Percentiles rank a stretch among this genome's conserved stretches.
phyloP scores from a whole-genome alignment of 2,113 vertebrate genomes.

The Sander lucioperca region DNA sequence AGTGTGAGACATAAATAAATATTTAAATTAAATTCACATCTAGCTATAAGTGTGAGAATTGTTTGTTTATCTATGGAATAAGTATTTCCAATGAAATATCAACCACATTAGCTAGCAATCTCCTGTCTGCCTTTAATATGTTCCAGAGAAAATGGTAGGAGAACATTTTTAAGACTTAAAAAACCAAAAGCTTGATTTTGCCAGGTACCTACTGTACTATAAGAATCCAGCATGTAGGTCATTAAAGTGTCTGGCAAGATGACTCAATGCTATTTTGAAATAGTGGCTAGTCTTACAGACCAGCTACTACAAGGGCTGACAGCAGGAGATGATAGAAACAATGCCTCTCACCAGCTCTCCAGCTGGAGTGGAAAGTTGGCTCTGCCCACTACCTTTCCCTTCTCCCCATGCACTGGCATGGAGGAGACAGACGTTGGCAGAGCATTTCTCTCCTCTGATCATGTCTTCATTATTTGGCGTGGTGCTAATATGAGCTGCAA shows the following conservation, averaged over 20 bases:
- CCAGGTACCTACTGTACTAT: not conserved
- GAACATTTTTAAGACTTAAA: not conserved
- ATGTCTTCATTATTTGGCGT: slow-evolving; percentile 73
- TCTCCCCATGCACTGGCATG: slow-evolving; percentile 74
- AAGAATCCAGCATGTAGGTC: slow-evolving; percentile 29
- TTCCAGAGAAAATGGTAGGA: slow-evolving; percentile 11
- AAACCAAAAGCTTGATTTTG: not conserved
- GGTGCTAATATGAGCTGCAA: slow-evolving; percentile 53
- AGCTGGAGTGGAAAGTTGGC: slow-evolving; percentile 84
- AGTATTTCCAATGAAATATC: not conserved
- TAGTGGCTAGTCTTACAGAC: slow-evolving; percentile 31
- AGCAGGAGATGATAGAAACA: slow-evolving; percentile 67
- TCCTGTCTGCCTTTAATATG: not conserved
- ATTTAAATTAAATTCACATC: not conserved
- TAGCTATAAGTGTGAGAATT: not conserved
- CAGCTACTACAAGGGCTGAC: slow-evolving; percentile 50
- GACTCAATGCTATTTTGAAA: slow-evolving; percentile 50
- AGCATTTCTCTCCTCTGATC: slow-evolving; percentile 67
- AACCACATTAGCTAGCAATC: not conserved
- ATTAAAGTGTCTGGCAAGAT: slow-evolving; percentile 43
- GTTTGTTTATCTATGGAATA: not conserved
- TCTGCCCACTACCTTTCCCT: slow-evolving; percentile 61
- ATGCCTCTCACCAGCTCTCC: slow-evolving; percentile 74
- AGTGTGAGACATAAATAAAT: not conserved
- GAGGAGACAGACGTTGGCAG: slow-evolving; percentile 64